phyloP scores from a whole-genome alignment of 2,797 vertebrate species.

The Nannoperca obscura region DNA sequence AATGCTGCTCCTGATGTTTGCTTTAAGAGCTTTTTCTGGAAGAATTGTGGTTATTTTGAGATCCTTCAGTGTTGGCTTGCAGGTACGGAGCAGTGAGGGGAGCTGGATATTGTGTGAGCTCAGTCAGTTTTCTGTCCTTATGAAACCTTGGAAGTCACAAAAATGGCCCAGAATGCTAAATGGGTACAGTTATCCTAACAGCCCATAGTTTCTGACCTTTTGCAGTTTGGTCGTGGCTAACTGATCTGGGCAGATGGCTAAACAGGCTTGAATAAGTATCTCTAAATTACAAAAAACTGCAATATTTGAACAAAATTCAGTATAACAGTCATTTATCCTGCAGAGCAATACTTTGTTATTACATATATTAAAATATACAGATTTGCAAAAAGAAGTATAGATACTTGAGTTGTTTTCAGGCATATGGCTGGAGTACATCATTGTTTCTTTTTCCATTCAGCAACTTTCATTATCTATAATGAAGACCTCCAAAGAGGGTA shows the following conservation, averaged over 20 bases:
- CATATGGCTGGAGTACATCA: slow-evolving; percentile 10
- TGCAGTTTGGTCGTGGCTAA: slow-evolving; percentile 47
- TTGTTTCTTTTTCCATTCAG: slow-evolving; percentile 40
- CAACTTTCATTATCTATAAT: slow-evolving; percentile 44
- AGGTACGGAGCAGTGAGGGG: slow-evolving; percentile 44
- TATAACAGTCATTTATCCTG: neutral
- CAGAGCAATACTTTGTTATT: neutral
- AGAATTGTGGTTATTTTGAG: slow-evolving; percentile 40
- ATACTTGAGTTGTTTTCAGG: slow-evolving; percentile 2
- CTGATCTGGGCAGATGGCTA: slow-evolving; percentile 50
- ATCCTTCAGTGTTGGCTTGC: slow-evolving; percentile 37
- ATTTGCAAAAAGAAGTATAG: slow-evolving; percentile 9
- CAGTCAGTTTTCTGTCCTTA: slow-evolving; percentile 26
- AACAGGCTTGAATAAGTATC: slow-evolving; percentile 26
- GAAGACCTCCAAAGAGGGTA: slow-evolving; percentile 48
- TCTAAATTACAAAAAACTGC: neutral
- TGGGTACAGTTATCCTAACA: slow-evolving; percentile 44
- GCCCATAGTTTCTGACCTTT: slow-evolving; percentile 53
- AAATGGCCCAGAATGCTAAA: slow-evolving; percentile 44
- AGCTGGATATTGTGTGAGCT: slow-evolving; percentile 36
- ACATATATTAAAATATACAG: neutral
- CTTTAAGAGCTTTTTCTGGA: slow-evolving; percentile 35
- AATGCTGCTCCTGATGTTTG: slow-evolving; percentile 29
- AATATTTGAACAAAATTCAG: neutral
- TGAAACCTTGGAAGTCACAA: slow-evolving; percentile 25